phyloP scores from a whole-genome alignment of 2,113 vertebrate species.

The Strix uralensis region DNA sequence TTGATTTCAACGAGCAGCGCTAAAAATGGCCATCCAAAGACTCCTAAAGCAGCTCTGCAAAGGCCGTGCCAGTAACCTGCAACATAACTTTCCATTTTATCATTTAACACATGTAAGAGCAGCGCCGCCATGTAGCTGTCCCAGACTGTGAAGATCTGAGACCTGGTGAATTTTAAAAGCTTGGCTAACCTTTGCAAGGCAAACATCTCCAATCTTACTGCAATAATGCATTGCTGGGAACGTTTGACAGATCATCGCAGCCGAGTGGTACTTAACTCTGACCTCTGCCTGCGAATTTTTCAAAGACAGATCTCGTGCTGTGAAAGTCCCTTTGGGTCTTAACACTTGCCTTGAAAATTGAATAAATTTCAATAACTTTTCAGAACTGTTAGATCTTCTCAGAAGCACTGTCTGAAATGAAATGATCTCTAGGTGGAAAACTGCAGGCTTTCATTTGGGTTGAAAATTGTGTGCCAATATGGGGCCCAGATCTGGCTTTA shows the following conservation, averaged over 20 bases:
- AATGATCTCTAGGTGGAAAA: not conserved
- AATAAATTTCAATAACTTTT: not conserved
- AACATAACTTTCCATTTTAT: not conserved
- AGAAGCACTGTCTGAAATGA: not conserved
- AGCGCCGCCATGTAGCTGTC: fast-evolving
- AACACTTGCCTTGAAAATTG: not conserved
- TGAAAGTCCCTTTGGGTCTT: not conserved
- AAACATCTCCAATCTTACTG: not conserved
- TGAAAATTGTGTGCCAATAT: not conserved
- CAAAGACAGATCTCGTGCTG: fast-evolving
- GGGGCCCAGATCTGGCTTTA: not conserved
- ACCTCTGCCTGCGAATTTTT: not conserved
- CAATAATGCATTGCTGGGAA: not conserved
- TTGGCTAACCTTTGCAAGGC: not conserved
- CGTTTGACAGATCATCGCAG: not conserved
- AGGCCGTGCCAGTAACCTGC: not conserved
- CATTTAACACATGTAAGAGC: fast-evolving
- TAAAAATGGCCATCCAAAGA: not conserved
- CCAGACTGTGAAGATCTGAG: not conserved
- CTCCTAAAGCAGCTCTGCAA: not conserved
- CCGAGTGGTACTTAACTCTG: fast-evolving
- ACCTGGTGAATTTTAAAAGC: not conserved
- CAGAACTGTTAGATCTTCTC: not conserved
- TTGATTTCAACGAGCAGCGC: not conserved
- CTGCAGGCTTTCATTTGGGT: fast-evolving